Percentiles rank a stretch among this genome's conserved stretches.
These are phyloP conservation scores for Trematocara marginatum DNA, from an alignment of 2,113 vertebrate species.

Conservation along the genomic window DNA sequence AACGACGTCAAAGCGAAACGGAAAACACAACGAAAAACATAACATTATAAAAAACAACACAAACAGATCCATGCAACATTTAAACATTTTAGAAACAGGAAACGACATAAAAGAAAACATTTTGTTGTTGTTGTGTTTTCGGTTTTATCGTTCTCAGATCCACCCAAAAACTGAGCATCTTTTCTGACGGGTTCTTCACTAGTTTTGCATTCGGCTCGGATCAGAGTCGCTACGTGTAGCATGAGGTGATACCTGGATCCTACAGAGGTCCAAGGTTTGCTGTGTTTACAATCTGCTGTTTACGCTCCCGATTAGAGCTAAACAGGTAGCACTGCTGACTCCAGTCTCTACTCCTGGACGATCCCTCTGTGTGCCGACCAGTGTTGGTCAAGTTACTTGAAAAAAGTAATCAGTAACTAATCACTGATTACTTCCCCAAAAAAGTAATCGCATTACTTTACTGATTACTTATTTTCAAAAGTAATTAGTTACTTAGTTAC, in stretches of 20 bases:
- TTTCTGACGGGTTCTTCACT: background rate
- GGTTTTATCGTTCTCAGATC: fast-evolving
- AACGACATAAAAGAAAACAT: fast-evolving
- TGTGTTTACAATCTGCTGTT: background rate
- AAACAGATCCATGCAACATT: background rate
- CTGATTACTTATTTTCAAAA: no score
- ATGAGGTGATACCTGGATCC: background rate
- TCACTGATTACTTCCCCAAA: no score
- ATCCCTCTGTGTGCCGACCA: fast-evolving
- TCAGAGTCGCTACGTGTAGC: background rate
- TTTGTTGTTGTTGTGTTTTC: background rate
- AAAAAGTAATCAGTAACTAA: no score
- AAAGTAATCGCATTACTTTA: no score
- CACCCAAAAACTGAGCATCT: background rate
- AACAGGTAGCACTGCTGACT: background rate
- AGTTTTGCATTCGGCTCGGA: background rate
- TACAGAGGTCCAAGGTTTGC: background rate
- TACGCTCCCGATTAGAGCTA: fast-evolving
- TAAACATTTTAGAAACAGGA: background rate
- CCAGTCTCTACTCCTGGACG: background rate
- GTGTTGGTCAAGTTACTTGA: no score
- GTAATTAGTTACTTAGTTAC: no score
- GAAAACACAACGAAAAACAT: background rate
- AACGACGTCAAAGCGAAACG: fast-evolving
- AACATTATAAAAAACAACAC: background rate